These are phyloP conservation scores for Metopolophium dirhodum DNA, from an alignment of 1,140 invertebrate species.

Conservation along the genomic window DNA sequence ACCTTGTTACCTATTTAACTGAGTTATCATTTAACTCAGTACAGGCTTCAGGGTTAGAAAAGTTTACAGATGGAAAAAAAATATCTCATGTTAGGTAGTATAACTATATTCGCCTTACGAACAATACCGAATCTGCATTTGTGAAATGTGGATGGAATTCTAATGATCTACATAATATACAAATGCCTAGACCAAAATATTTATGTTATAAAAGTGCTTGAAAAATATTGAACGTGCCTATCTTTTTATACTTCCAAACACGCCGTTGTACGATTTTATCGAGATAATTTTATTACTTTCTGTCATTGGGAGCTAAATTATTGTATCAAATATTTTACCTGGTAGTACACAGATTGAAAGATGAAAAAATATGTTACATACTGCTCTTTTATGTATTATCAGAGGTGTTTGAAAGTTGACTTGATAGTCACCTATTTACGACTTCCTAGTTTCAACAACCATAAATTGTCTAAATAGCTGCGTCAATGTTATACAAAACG, in stretches of 20 bases:
- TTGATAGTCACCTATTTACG: background rate
- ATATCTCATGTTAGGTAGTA: background rate
- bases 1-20: background rate
- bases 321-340: conserved; percentile 1
- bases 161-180: background rate
- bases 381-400: background rate
- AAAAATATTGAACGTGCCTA: background rate
- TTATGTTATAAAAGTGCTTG: background rate
- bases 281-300: background rate
- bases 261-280: background rate
- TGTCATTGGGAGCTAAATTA: background rate
- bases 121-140: background rate
- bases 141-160: background rate
- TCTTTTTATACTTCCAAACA: background rate
- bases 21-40: background rate
- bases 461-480: background rate
- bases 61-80: background rate
- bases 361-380: background rate
- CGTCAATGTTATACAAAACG: background rate
- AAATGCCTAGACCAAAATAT: background rate
- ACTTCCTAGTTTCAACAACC: background rate
- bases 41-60: background rate
- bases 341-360: background rate
- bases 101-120: background rate
- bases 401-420: background rate